These are phyloP conservation scores for Cotesia vestalis DNA, from an alignment of 1,140 invertebrate species.

Conservation along the genomic window DNA sequence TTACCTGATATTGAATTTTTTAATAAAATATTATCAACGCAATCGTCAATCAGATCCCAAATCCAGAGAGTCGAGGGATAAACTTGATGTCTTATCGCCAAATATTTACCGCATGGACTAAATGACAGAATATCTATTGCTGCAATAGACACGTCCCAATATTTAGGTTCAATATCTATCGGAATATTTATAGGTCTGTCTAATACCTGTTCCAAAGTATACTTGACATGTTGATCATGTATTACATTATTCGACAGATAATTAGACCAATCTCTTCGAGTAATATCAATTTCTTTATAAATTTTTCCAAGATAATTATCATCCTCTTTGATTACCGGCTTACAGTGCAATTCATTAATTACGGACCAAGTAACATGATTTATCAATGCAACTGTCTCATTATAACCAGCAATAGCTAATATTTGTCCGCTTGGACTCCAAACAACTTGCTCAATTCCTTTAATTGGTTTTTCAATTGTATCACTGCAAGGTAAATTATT, in stretches of 20 bases:
- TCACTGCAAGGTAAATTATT: not conserved
- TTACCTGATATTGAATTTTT: constrained; percentile 56
- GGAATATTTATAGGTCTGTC: constrained; percentile 57
- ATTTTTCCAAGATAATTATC: constrained; percentile 56
- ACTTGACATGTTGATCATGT: constrained; percentile 39
- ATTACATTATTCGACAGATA: constrained; percentile 45
- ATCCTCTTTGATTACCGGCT: constrained; percentile 55
- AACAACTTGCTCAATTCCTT: constrained; percentile 57
- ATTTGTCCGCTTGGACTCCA: constrained; percentile 61
- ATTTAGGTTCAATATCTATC: constrained; percentile 50
- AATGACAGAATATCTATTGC: constrained; percentile 58
- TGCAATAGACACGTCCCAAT: constrained; percentile 43
- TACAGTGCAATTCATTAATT: constrained; percentile 52
- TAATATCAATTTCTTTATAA: constrained; percentile 50
- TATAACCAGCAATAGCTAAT: constrained; percentile 58
- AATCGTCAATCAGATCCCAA: constrained; percentile 56
- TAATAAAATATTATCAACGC: constrained; percentile 58
- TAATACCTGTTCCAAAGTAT: constrained; percentile 54
- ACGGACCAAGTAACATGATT: constrained; percentile 61
- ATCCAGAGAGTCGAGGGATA: constrained; percentile 62
- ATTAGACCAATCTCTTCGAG: constrained; percentile 41
- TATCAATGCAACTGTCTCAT: constrained; percentile 58
- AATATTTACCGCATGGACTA: constrained; percentile 58
- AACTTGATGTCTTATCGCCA: constrained; percentile 58
- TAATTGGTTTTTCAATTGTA: constrained; percentile 41